Base-by-base conservation (phyloP, 2,797 vertebrate genomes). In the Acropternis orthonyx region DNA sequence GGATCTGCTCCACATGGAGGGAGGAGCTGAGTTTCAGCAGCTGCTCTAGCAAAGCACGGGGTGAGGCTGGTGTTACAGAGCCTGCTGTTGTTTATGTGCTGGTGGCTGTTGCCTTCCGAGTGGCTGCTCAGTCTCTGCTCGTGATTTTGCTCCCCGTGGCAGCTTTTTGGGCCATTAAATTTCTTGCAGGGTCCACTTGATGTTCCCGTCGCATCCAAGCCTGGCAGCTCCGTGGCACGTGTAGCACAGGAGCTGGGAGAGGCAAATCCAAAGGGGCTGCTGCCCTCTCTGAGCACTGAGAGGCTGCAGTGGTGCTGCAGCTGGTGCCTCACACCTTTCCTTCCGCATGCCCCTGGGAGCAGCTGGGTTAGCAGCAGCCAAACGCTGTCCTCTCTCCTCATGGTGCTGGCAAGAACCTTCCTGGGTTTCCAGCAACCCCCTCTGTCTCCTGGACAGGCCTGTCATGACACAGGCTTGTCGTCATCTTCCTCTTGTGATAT, bases 181-280 rank as follows among this genome's bases (percentile, higher is more conserved):
- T 75, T 34, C 32, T 67, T 51, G 49, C 46, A 52, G 71, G 21
- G 41, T 72, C 52, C 27, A 17, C 27, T n/a, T 36, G 46, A 13
- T n/a, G 54, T 36, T 75, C 8, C 36, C 1, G 0, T 34, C 0
- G 0, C 48, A 8, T 37, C 56, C 61, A 52, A 73, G 18, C 10
- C 0, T 51, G 61, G 69, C 46, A 83, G 51, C 24, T 62, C 51
- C 28, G 41, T n/a, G 44, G 66, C 55, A 73, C 37, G 37, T 37
- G 22, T 74, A 36, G 77, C 58, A n/a, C 65, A 30, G 78, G 46
- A 77, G 22, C 28, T 10, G 10, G 23, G 48, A 71, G 49, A 44
- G 30, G 51, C 34, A 24, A 55, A 51, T 27, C 62, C 19, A 4
- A 15, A 67, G 46, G 52, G 43, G 34, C 26, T 84, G 54, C 44